These are phyloP conservation scores for Netelia inedita DNA, from an alignment of 2,888 invertebrate species.

Conservation along the genomic window DNA sequence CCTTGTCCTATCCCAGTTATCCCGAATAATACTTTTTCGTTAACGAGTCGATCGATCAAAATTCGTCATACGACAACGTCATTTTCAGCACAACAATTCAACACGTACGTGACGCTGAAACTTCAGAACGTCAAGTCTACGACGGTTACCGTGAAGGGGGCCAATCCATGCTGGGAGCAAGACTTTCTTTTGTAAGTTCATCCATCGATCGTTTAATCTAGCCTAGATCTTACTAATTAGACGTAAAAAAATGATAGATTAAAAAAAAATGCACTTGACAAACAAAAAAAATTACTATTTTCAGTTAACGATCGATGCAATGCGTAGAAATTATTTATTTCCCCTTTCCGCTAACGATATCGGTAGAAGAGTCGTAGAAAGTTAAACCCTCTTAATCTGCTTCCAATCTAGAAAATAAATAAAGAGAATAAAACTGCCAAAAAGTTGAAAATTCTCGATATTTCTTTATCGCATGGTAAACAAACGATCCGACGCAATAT, in stretches of 20 bases:
- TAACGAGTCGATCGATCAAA: conserved; percentile 49
- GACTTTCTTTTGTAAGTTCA: conserved; percentile 98
- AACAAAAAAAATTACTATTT: conserved; percentile 2
- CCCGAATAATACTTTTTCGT: conserved; percentile 5
- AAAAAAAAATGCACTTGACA: not conserved
- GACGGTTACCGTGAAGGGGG: conserved; percentile 98
- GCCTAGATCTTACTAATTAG: not conserved
- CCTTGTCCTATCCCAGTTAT: not conserved
- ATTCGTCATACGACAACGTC: conserved; percentile 63
- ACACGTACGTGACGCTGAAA: conserved; percentile 98
- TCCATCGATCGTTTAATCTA: conserved; percentile 7
- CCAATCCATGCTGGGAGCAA: conserved; percentile 98
- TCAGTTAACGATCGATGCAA: not conserved
- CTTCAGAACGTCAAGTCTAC: conserved; percentile 99
- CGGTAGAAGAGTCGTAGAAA: not conserved
- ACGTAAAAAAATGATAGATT: not conserved
- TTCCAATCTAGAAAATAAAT: conserved; percentile 8
- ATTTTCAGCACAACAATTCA: conserved; percentile 94
- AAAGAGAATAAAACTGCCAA: not conserved
- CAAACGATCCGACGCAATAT: too few relatives aligned
- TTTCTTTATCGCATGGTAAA: too few relatives aligned
- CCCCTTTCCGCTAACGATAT: not conserved
- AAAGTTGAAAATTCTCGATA: not conserved
- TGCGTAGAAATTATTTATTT: not conserved
- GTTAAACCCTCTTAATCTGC: too few relatives aligned